Evolutionary conservation across 2,797 vertebrate genomes (phyloP), one percentile per base, ranked within the genome.

Genomic region (Octomys mimax): DNA sequence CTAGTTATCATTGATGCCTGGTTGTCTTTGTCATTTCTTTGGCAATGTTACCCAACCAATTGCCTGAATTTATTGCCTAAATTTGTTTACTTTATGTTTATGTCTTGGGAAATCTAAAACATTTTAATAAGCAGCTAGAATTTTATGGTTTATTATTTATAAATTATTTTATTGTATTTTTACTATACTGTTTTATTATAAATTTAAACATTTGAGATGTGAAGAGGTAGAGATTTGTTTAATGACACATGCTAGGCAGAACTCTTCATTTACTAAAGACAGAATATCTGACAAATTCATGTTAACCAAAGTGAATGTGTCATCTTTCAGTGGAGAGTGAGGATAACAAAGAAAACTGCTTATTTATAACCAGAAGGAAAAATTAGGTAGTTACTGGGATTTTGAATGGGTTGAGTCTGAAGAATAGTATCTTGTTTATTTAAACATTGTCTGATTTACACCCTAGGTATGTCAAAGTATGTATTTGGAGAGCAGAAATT

Each of bases 191-290:
- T 73, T n/a, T 75, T 46, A 42, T 11, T 75, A 26, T 75, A 84
- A 21, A 88, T 68, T 70, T 21, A 52, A 80, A 86, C 57, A n/a
- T 18, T 22, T 52, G 16, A 87, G 49, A 71, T 82, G 52, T 22
- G 66, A 84, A 68, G 28, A 89, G 16, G 52, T 83, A 91, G 49
- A 91, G 2, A 85, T 21, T 90, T 61, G 22, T 9, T 57, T 80
- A 91, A 95, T 31, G 28, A 70, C n/a, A 66, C 46, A 22, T 33
- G 31, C 22, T 75, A 92, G 10, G 71, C 71, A 73, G 66, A 94
- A 96, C 94, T 92, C 66, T 82, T 88, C 90, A 88, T 90, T 73
- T 93, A 59, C 66, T 81, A 71, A 88, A 80, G 64, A 89, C 66
- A 83, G 71, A 92, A 87, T 87, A 68, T 79, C 78, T 87, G 66